A percentile compares a stretch with the other conserved stretches of the same genome.
Evolutionary conservation across 2,113 vertebrate species (phyloP).

Genomic region (Progne subis): DNA sequence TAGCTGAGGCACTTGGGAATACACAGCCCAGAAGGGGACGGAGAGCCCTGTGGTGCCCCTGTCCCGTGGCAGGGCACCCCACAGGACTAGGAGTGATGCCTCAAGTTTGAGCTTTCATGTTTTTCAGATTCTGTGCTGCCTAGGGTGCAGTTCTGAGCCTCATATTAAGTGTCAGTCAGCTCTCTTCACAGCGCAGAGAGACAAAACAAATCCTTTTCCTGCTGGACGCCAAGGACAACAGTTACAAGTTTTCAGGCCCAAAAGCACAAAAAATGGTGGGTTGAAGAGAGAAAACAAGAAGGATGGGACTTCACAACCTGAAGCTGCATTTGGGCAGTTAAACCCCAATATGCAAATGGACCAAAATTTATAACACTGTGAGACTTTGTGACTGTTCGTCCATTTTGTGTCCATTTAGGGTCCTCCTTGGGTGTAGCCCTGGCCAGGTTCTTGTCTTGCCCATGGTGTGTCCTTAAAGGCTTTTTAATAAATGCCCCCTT

Average conservation of each 20-base stretch:
- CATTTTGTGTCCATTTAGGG: background rate
- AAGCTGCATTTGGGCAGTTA: background rate
- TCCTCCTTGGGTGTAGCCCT: background rate
- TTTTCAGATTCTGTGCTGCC: background rate
- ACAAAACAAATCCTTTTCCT: background rate
- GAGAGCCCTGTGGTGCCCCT: accelerated
- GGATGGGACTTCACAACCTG: background rate
- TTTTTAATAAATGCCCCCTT: background rate
- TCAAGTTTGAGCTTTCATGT: background rate
- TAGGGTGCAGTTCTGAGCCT: background rate
- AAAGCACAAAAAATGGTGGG: background rate
- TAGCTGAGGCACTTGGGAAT: background rate
- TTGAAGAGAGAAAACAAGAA: background rate
- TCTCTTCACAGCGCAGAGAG: background rate
- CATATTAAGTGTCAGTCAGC: background rate
- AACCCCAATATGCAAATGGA: background rate
- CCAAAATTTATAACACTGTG: background rate
- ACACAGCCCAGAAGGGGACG: accelerated
- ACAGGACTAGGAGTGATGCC: accelerated
- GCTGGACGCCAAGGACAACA: background rate
- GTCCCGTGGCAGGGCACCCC: accelerated
- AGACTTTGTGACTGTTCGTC: accelerated
- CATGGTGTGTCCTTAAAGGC: background rate
- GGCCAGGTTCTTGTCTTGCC: background rate
- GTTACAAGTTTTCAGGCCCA: background rate